phyloP scores from a whole-genome alignment of 2,888 invertebrate genomes.

The Osmoderma eremita region DNA sequence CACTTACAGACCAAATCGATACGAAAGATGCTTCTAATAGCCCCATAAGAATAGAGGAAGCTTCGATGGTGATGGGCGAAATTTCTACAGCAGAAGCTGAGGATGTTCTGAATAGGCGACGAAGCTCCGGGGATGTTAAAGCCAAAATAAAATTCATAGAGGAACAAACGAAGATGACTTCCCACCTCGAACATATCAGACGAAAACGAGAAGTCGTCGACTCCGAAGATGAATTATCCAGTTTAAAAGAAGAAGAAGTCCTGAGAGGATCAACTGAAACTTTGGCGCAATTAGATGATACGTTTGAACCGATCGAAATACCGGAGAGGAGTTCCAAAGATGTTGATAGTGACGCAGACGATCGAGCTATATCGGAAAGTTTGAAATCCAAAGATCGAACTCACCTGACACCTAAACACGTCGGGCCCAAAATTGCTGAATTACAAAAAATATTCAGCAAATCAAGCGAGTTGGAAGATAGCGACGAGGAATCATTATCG shows the following conservation, averaged over 20 bases:
- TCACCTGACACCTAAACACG: conserved; percentile 52
- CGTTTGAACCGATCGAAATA: conserved; percentile 43
- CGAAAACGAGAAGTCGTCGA: conserved; percentile 59
- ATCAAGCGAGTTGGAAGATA: conserved; percentile 55
- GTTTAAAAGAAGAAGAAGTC: conserved; percentile 62
- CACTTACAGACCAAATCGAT: conserved; percentile 66
- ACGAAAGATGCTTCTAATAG: conserved; percentile 67
- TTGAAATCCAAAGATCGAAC: conserved; percentile 47
- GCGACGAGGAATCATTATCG: conserved; percentile 51
- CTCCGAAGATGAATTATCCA: conserved; percentile 63
- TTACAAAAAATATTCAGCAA: conserved; percentile 64
- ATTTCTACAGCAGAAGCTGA: conserved; percentile 55
- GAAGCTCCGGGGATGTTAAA: conserved; percentile 68
- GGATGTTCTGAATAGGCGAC: conserved; percentile 57
- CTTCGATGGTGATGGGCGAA: conserved; percentile 12
- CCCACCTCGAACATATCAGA: conserved; percentile 57
- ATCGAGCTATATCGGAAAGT: conserved; percentile 46
- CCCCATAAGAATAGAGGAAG: conserved; percentile 60
- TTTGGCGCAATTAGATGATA: conserved; percentile 60
- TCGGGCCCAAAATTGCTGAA: conserved; percentile 65
- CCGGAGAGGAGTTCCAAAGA: conserved; percentile 44
- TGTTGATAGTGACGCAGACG: conserved; percentile 46
- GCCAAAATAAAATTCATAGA: conserved; percentile 68
- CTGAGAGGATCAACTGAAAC: conserved; percentile 61
- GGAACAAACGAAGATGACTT: conserved; percentile 62